Base-by-base conservation (phyloP, 1,140 invertebrate species). In the Tetragnatha versicolor region DNA sequence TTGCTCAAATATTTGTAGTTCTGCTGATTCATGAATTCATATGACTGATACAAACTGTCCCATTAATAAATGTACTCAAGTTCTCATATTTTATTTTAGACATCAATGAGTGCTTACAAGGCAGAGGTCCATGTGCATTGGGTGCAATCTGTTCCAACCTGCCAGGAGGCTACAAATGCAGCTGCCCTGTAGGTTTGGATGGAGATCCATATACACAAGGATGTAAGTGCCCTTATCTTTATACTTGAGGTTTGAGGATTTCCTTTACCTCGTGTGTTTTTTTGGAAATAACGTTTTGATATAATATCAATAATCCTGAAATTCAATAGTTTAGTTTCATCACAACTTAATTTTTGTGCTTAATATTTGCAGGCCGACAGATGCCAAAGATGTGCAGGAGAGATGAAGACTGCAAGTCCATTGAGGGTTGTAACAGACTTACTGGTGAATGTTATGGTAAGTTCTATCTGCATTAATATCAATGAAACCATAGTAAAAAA, bases 321-420 rank as follows among this genome's bases (percentile, higher is more conserved):
- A 1, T 47, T 47, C 20, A 20, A 17, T 47, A 2, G 20, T 47
- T 1, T 47, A 47, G 2, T 47, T 31, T 60, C 33, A 31, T 31
- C 2, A 39, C 12, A 39, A 45, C 5, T 25, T 2, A 6, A 12
- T 14, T 65, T 45, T 27, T 27, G 14, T 65, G 2, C 14, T 47
- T 47, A 45, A 45, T 9, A 45, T 45, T 9, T 45, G 12, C 17
- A 79, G 76, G 76, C 60, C 76, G 76, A 6, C 76, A 79, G 35
- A 79, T 79, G 76, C 76, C 63, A 22, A 68, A 79, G 22, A 39
- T 69, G 31, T 96, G 95, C 83, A 92, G 93, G 82, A 94, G 93
- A 82, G 94, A 96, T 83, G 93, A 95, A 83, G 94, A 96, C 81
- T 97, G 95, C 82, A 91, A 92, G 6, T 90, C 93, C 84, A 89